phyloP scores from a whole-genome alignment of 1,140 invertebrate genomes.

The Danaus plexippus region DNA sequence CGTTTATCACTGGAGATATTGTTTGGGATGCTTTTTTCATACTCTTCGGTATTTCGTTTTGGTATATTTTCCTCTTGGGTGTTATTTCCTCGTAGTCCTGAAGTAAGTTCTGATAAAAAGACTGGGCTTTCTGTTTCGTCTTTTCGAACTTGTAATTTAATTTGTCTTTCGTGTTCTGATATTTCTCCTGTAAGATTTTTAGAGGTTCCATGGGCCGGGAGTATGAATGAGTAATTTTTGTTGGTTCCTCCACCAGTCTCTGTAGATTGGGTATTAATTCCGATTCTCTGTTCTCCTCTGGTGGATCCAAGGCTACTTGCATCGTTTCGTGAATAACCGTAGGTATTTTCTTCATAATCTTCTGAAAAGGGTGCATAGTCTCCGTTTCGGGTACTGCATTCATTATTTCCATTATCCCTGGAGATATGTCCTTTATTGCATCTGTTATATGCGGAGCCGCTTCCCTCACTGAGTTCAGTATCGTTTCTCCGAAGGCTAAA shows the following conservation, averaged over 20 bases:
- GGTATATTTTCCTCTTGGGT: constrained; percentile 35
- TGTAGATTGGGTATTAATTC: constrained; percentile 28
- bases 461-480: constrained; percentile 58
- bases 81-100: constrained; percentile 50
- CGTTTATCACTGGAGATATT: constrained; percentile 50
- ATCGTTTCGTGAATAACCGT: constrained; percentile 53
- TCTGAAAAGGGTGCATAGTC: constrained; percentile 40
- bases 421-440: constrained; percentile 57
- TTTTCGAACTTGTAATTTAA: constrained; percentile 50
- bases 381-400: constrained; percentile 48
- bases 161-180: constrained; percentile 41
- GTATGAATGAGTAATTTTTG: constrained; percentile 21
- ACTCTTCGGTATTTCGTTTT: constrained; percentile 38
- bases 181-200: constrained; percentile 36
- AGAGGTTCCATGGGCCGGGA: constrained; percentile 33
- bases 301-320: constrained; percentile 45
- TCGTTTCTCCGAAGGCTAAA: constrained; percentile 56
- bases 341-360: constrained; percentile 53
- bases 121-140: constrained; percentile 50
- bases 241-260: constrained; percentile 21
- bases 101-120: constrained; percentile 49
- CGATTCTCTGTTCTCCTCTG: constrained; percentile 25
- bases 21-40: constrained; percentile 48
- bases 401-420: constrained; percentile 59
- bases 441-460: constrained; percentile 56